phyloP scores from a whole-genome alignment of 2,113 vertebrate species.

The Gopherus flavomarginatus region DNA sequence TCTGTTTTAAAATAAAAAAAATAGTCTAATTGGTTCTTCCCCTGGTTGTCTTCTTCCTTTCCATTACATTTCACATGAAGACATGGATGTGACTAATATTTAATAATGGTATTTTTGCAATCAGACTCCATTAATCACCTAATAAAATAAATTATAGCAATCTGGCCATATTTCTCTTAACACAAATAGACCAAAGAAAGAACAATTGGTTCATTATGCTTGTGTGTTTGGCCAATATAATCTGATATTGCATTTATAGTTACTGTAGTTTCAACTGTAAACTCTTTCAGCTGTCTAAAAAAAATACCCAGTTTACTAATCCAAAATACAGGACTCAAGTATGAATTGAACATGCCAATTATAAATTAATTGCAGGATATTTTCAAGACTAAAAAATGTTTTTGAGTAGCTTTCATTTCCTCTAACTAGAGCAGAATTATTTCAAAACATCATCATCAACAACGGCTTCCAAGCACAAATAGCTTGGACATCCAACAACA shows the following conservation, averaged over 20 bases:
- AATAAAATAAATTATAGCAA: background rate
- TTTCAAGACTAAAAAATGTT: conserved; percentile 51
- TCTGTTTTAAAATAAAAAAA: background rate
- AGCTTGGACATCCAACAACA: background rate
- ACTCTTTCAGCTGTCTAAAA: background rate
- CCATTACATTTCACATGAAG: background rate
- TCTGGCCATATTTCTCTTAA: background rate
- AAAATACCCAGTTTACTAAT: background rate
- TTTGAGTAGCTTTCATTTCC: background rate
- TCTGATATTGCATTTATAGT: background rate
- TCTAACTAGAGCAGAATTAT: conserved; percentile 20
- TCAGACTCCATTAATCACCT: background rate
- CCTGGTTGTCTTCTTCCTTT: background rate
- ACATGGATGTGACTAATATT: background rate
- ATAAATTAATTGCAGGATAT: conserved; percentile 44
- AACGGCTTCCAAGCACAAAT: background rate
- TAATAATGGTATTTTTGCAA: background rate
- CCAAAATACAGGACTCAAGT: background rate
- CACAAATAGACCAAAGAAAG: background rate
- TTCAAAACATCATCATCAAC: conserved; percentile 17
- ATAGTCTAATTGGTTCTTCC: background rate
- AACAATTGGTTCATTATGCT: background rate
- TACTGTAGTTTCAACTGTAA: background rate
- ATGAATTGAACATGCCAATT: conserved; percentile 32
- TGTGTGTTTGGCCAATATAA: background rate